Conservation (phyloP, 2,113 vertebrate genomes). For the Agapornis roseicollis region DNA sequence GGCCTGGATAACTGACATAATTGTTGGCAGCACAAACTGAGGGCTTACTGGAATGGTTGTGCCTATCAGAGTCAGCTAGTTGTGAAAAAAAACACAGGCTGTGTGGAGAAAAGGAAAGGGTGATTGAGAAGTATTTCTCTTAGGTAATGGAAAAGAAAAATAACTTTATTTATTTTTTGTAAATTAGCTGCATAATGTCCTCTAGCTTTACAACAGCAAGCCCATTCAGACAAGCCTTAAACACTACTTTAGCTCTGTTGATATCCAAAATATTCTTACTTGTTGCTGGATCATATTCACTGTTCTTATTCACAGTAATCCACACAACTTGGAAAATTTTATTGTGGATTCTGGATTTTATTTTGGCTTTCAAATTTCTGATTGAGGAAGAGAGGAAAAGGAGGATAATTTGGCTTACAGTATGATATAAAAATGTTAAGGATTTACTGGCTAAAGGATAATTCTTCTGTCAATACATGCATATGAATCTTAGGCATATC, state of each 20-base stretch:
- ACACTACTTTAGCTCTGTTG: neutral
- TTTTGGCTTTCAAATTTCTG: neutral
- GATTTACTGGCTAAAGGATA: neutral
- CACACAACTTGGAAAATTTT: neutral
- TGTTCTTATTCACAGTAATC: neutral
- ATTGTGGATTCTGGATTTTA: neutral
- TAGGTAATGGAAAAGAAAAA: neutral
- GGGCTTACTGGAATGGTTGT: constrained; percentile 28
- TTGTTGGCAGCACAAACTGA: constrained; percentile 35
- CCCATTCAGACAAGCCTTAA: neutral
- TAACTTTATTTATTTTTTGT: neutral
- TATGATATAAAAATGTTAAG: constrained; percentile 7
- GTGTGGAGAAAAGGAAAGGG: constrained; percentile 5
- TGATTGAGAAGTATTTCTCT: constrained; percentile 7
- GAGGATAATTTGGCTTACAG: neutral
- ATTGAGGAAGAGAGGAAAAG: neutral
- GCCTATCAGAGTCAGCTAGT: constrained; percentile 41
- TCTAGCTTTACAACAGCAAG: neutral
- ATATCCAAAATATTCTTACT: neutral
- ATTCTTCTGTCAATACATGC: neutral
- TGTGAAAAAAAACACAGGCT: constrained; percentile 14
- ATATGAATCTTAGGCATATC: neutral
- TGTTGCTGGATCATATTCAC: neutral
- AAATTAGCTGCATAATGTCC: neutral
- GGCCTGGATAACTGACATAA: constrained; percentile 47